phyloP scores from a whole-genome alignment of 2,113 vertebrate species.

The Anoplopoma fimbria region DNA sequence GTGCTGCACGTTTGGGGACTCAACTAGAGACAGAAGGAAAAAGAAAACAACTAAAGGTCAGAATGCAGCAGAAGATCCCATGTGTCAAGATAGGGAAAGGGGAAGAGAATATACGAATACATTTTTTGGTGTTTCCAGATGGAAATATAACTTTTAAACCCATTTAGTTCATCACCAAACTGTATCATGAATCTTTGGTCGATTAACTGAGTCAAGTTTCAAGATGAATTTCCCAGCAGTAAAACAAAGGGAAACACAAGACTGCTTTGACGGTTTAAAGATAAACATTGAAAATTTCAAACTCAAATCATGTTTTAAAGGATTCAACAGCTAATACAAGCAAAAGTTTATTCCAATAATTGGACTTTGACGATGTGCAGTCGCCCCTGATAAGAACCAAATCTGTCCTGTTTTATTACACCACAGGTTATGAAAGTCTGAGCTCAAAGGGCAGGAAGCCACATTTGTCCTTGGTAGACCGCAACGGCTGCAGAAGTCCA shows the following conservation, averaged over 20 bases:
- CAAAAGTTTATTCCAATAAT: background rate
- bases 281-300: background rate
- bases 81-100: background rate
- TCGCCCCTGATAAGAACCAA: background rate
- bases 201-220: no score
- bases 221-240: background rate
- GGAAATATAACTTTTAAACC: background rate
- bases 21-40: background rate
- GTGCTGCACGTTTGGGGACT: background rate
- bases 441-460: conserved; percentile 43
- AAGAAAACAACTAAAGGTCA: background rate
- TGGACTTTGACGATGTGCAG: background rate
- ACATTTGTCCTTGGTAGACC: conserved; percentile 41
- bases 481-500: conserved; percentile 17
- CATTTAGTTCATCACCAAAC: background rate
- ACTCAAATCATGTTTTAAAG: background rate
- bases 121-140: background rate
- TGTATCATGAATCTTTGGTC: no score
- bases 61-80: background rate
- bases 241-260: background rate
- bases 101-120: background rate
- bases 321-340: background rate
- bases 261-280: background rate
- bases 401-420: background rate
- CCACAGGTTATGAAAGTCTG: conserved; percentile 8